Evolutionary conservation across 2,797 vertebrate genomes (phyloP).

Genomic region (Hypotaenidia philippensis): DNA sequence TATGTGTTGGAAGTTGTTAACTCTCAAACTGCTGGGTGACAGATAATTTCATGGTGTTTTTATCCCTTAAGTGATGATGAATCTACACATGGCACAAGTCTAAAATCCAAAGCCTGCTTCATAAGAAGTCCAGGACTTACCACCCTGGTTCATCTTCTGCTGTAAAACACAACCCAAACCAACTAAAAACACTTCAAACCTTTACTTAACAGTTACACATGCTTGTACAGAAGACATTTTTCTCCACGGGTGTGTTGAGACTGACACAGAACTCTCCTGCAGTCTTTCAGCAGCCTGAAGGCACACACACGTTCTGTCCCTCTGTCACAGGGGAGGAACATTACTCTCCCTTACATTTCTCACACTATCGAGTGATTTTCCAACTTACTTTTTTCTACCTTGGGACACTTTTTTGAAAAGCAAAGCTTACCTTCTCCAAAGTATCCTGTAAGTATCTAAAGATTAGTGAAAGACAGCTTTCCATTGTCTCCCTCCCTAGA

Average conservation of each 20-base stretch:
- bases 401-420: background rate
- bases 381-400: background rate
- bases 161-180: background rate
- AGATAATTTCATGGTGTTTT: rapidly evolving
- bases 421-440: background rate
- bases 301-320: background rate
- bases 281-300: background rate
- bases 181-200: background rate
- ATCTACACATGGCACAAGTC: background rate
- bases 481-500: background rate
- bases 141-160: background rate
- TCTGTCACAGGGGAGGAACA: background rate
- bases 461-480: background rate
- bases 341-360: background rate
- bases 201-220: background rate
- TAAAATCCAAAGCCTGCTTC: background rate
- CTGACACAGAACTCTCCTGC: background rate
- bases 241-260: background rate
- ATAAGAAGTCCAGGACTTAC: background rate
- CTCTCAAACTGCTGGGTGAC: background rate
- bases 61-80: background rate
- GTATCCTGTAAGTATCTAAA: background rate
- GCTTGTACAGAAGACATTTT: background rate
- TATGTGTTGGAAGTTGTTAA: background rate
- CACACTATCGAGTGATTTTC: background rate